Evolutionary conservation across 2,113 vertebrate genomes (phyloP).

Genomic region (Myiagra hebetior): DNA sequence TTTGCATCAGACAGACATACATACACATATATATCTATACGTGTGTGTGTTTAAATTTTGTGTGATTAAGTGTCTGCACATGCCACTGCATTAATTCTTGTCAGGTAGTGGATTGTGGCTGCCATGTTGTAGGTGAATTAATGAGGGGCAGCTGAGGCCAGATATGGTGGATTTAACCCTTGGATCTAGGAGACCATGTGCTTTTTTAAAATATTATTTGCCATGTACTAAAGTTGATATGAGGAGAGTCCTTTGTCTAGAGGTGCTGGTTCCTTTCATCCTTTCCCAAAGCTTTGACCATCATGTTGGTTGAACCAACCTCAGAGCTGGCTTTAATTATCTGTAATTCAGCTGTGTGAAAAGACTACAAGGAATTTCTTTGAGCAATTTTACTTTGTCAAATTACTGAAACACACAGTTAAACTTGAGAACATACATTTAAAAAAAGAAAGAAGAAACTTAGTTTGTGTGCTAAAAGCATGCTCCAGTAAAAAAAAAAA

Average conservation of each 20-base stretch:
- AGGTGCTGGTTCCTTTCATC: neutral
- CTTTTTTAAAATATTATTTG: neutral
- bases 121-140: fast-evolving
- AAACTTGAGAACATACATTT: neutral
- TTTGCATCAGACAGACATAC: neutral
- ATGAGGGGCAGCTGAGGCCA: neutral
- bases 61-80: neutral
- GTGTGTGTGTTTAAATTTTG: neutral
- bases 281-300: neutral
- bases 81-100: neutral
- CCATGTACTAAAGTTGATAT: neutral
- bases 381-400: neutral
- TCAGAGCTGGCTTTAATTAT: neutral
- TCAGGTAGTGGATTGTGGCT: neutral
- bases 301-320: neutral
- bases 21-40: neutral
- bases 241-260: neutral
- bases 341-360: neutral
- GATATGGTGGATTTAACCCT: neutral
- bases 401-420: neutral
- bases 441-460: neutral
- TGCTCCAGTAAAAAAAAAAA: neutral
- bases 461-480: neutral
- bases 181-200: neutral
- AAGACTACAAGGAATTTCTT: neutral